phyloP scores from a whole-genome alignment of 2,888 invertebrate genomes.

The Agrotis ipsilon region DNA sequence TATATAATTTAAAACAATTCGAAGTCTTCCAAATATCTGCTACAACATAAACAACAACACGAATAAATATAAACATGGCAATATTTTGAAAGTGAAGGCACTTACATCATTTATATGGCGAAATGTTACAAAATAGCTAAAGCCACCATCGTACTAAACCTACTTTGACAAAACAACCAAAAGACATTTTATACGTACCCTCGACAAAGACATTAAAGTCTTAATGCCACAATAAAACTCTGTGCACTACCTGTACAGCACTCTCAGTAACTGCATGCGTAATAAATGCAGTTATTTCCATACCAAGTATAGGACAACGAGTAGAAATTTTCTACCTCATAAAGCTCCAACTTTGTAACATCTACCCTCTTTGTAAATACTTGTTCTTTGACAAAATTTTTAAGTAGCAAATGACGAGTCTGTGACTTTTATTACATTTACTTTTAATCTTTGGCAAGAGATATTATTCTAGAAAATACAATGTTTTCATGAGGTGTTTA shows the following conservation, averaged over 20 bases:
- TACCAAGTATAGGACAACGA: slow-evolving; percentile 76
- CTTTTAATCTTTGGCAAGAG: slow-evolving; percentile 32
- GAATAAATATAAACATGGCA: neutral
- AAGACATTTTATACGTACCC: slow-evolving; percentile 30
- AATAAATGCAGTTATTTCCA: slow-evolving; percentile 83
- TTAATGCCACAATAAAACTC: slow-evolving; percentile 57
- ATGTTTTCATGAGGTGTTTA: neutral
- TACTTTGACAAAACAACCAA: slow-evolving; percentile 25
- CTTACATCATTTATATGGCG: neutral
- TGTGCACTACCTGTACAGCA: slow-evolving; percentile 48
- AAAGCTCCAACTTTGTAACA: slow-evolving; percentile 77
- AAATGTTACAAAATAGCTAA: neutral
- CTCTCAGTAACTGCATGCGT: slow-evolving; percentile 74
- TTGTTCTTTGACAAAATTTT: slow-evolving; percentile 53
- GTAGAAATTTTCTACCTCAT: slow-evolving; percentile 81
- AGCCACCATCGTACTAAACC: neutral
- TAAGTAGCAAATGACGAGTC: slow-evolving; percentile 53
- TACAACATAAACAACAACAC: neutral
- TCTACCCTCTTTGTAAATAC: slow-evolving; percentile 68
- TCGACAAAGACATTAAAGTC: slow-evolving; percentile 49
- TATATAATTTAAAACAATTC: neutral
- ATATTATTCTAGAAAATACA: neutral
- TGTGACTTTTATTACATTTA: slow-evolving; percentile 33
- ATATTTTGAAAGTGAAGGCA: neutral
- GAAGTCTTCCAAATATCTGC: too few species aligned